Conservation (phyloP, 2,113 vertebrate species). For the Centropus bengalensis region DNA sequence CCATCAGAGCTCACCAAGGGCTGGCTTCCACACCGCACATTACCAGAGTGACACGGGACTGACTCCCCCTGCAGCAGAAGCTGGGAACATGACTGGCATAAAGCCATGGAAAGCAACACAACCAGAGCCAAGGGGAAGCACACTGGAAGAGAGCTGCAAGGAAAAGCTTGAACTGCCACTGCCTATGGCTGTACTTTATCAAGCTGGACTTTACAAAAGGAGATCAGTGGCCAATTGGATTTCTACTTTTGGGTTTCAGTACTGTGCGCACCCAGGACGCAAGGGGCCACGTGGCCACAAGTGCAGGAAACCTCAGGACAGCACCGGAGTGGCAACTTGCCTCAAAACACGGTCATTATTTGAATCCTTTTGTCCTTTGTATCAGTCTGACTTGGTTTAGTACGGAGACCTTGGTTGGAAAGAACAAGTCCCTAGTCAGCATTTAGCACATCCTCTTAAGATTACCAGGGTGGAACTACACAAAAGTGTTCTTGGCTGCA, state of each 20-base stretch:
- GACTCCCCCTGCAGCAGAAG: background rate
- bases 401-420: background rate
- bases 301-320: background rate
- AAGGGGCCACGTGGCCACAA: background rate
- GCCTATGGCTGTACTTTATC: background rate
- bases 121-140: background rate
- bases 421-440: background rate
- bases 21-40: fast-evolving
- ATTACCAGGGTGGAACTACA: background rate
- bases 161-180: background rate
- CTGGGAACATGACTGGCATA: background rate
- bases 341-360: background rate
- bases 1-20: background rate
- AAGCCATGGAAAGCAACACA: background rate
- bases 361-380: conserved; percentile 5
- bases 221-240: background rate
- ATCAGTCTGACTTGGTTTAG: background rate
- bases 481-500: background rate
- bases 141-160: background rate
- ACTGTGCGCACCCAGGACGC: background rate
- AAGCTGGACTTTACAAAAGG: background rate
- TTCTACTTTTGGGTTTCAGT: background rate
- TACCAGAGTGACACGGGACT: background rate
- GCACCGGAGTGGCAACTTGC: background rate
- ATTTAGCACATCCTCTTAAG: background rate